phyloP scores from a whole-genome alignment of 2,888 invertebrate species.

The Pardosa pseudoannulata region DNA sequence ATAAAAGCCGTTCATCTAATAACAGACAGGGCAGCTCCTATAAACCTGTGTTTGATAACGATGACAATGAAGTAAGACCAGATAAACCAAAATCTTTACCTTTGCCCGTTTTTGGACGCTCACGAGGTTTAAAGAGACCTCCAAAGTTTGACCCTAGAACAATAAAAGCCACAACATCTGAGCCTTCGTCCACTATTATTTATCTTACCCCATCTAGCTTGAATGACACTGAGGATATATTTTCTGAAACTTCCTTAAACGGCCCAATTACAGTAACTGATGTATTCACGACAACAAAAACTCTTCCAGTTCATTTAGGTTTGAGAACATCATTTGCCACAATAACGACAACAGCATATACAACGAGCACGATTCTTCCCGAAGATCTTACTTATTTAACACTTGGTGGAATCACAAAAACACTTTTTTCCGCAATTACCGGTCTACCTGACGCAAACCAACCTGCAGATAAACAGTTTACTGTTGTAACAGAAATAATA shows the following conservation, averaged over 20 bases:
- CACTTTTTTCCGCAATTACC: constrained; percentile 69
- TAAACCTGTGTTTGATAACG: constrained; percentile 58
- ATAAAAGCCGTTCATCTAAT: constrained; percentile 28
- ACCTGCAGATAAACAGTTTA: constrained; percentile 63
- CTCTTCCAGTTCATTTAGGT: constrained; percentile 74
- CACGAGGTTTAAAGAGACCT: constrained; percentile 59
- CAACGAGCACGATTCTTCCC: constrained; percentile 70
- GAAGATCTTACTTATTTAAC: constrained; percentile 71
- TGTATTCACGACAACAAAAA: constrained; percentile 74
- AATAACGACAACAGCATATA: constrained; percentile 74
- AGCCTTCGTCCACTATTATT: background rate
- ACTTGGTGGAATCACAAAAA: constrained; percentile 65
- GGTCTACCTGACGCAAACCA: constrained; percentile 55
- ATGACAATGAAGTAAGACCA: constrained; percentile 51
- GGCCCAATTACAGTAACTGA: constrained; percentile 73
- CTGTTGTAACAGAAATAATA: constrained; percentile 73
- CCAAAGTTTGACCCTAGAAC: constrained; percentile 71
- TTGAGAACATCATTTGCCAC: constrained; percentile 74
- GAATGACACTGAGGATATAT: constrained; percentile 17
- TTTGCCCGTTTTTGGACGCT: constrained; percentile 59
- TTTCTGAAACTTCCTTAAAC: background rate
- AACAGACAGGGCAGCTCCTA: constrained; percentile 35
- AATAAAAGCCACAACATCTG: constrained; percentile 38
- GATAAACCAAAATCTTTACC: constrained; percentile 56
- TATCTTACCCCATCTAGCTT: background rate